These are phyloP conservation scores for Drosophila flavopinicola DNA, from an alignment of 2,888 invertebrate species.

Conservation along the genomic window DNA sequence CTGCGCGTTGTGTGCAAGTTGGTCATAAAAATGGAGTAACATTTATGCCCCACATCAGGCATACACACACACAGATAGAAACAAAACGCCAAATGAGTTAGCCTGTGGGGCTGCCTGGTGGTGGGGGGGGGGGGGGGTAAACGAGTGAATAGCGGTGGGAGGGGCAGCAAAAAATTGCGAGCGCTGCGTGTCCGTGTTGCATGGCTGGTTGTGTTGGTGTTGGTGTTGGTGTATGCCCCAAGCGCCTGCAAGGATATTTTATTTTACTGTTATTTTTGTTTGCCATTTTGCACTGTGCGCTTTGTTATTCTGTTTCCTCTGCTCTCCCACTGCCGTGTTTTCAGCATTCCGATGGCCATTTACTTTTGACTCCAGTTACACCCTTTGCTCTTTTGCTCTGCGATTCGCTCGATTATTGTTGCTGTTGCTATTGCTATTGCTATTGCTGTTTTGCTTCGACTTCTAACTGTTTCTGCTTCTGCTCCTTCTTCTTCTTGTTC, in stretches of 20 bases:
- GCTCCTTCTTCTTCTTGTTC: constrained; percentile 11
- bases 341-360: constrained; percentile 48
- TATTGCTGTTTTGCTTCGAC: constrained; percentile 2
- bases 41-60: constrained; percentile 80
- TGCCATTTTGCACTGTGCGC: constrained; percentile 47
- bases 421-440: constrained; percentile 2
- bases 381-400: constrained; percentile 20
- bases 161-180: constrained; percentile 38
- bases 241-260: constrained; percentile 66
- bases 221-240: background rate
- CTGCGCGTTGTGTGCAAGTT: constrained; percentile 75
- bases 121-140: background rate
- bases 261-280: constrained; percentile 73
- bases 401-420: constrained; percentile 12
- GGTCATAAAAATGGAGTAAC: constrained; percentile 81
- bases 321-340: constrained; percentile 25
- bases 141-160: background rate
- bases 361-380: constrained; percentile 49
- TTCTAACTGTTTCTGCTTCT: constrained; percentile 9
- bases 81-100: constrained; percentile 35
- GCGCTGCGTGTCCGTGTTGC: constrained; percentile 47
- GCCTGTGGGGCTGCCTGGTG: background rate
- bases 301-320: constrained; percentile 54
- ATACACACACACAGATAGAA: constrained; percentile 35
- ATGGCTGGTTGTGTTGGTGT: constrained; percentile 5